Percentiles rank a stretch among this genome's conserved stretches.
These are phyloP conservation scores for Eurois occulta DNA, from an alignment of 2,888 invertebrate genomes.

Conservation along the genomic window DNA sequence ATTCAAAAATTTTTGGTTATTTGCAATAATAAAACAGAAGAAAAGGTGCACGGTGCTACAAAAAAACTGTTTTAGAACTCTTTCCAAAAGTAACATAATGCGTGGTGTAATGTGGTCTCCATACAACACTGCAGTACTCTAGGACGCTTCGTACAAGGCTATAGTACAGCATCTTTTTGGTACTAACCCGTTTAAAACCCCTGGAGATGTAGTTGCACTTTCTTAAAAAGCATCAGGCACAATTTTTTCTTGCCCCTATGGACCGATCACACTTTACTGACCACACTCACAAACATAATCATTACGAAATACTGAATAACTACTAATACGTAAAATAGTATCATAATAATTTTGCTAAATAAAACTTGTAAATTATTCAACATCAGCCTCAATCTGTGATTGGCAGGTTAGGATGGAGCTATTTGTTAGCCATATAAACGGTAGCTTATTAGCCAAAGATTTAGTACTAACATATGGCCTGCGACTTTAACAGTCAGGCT, in stretches of 20 bases:
- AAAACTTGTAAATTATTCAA: neutral
- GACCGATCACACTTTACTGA: neutral
- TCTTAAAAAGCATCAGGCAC: neutral
- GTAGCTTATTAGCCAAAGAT: constrained; percentile 14
- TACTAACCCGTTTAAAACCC: too few species aligned
- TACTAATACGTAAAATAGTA: neutral
- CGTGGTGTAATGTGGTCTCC: too few species aligned
- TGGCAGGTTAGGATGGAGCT: neutral
- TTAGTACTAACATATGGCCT: constrained; percentile 15
- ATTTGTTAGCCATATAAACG: neutral
- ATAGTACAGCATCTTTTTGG: too few species aligned
- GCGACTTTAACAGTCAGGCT: neutral
- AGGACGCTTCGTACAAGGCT: too few species aligned
- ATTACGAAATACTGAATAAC: neutral
- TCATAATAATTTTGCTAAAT: neutral
- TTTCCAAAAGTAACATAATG: too few species aligned
- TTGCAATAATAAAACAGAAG: too few species aligned
- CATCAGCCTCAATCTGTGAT: neutral
- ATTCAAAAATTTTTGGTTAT: too few species aligned
- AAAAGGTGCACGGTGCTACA: too few species aligned
- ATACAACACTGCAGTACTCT: too few species aligned
- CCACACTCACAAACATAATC: neutral
- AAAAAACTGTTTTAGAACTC: too few species aligned
- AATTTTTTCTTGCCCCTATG: neutral
- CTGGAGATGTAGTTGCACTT: too few species aligned